Base-by-base conservation (phyloP, 2,113 vertebrate species). In the Gallinago jamesoni region DNA sequence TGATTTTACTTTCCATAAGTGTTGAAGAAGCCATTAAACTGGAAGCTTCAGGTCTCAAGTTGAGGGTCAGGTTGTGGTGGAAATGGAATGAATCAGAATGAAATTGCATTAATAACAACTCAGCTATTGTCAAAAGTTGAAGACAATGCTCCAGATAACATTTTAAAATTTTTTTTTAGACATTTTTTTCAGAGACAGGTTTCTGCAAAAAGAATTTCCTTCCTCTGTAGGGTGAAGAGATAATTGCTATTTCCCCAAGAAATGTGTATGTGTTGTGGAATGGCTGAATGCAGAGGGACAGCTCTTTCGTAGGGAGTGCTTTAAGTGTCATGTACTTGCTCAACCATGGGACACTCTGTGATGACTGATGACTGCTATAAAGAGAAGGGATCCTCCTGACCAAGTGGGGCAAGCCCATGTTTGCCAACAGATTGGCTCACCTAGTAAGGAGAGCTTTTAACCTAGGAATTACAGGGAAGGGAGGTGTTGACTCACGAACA, bases 61-160 rank as follows among this genome's bases (percentile, higher is more conserved):
- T 97, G 97, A 48, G 96, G 93, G 53, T 72, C 93, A 23, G 67
- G 84, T 47, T 88, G 74, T 27, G 85, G 94, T 30, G 98, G 97
- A 85, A 98, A 97, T 91, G 57, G 64, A 33, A 82, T 95, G 30
- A 97, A 92, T 93, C 94, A 98, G 91, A 99, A 99, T 94, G 98
- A 98, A 98, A 98, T 99, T 83, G 99, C 98, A 91, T 99, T 97
- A 39, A 98, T 99, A 98, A 98, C 98, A 37, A 98, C 94, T 50
- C 98, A 97, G 74, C 86, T 99, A 14, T 97, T 98, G 74, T 98
- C 98, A 84, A 99, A 99, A 96, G 98, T 98, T 93, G 98, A 99
- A 96, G 98, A 98, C 78, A 98, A 55, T 92, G 96, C 94, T 33
- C 94, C 97, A 35, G 98, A 66, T 73, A 39, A 11, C 39, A 39